Evolutionary conservation across 2,113 vertebrate genomes (phyloP).

Genomic region (Mormyrus lacerda): DNA sequence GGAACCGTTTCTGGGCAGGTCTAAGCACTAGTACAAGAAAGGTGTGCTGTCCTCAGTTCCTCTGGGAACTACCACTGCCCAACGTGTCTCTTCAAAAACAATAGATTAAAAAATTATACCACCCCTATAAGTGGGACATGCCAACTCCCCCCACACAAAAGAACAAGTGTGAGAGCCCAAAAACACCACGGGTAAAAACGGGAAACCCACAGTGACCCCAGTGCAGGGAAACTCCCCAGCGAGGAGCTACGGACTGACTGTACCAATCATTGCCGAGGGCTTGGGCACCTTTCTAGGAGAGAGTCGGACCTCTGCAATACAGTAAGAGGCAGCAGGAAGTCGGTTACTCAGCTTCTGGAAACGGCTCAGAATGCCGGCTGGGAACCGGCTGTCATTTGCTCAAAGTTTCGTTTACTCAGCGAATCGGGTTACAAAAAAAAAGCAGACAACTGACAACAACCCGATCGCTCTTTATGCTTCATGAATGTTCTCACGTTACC

Average conservation of each 20-base stretch:
- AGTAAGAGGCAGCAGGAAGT: background rate
- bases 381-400: background rate
- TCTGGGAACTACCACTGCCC: background rate
- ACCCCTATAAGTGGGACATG: background rate
- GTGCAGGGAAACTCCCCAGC: background rate
- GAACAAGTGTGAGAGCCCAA: background rate
- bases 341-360: background rate
- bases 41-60: background rate
- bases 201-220: background rate
- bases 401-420: constrained; percentile 5
- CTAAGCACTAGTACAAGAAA: background rate
- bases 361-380: background rate
- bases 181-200: background rate
- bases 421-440: background rate
- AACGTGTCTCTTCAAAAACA: background rate
- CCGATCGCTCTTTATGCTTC: background rate
- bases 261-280: constrained; percentile 19
- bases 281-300: background rate
- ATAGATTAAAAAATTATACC: background rate
- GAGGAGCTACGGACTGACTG: background rate
- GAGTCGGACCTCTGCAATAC: constrained; percentile 11
- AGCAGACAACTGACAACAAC: background rate
- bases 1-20: background rate
- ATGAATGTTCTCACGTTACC: background rate
- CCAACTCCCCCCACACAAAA: background rate